These are phyloP conservation scores for Rhinolophus ferrumequinum DNA, from an alignment of 2,113 vertebrate genomes.

Conservation along the genomic window DNA sequence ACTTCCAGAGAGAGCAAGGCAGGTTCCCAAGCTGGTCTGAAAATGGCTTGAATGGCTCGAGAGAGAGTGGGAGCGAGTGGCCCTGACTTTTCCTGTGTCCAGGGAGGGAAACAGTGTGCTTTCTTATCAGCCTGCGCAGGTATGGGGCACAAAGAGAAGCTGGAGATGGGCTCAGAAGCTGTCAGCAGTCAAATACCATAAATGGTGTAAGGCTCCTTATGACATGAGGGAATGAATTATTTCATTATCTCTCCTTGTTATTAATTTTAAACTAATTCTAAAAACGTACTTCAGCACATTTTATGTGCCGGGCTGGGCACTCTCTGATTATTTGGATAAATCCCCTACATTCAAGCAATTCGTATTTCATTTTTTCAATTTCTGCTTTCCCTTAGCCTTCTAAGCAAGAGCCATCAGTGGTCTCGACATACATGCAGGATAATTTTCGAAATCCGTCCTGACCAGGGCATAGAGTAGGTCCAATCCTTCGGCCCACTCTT, in stretches of 20 bases:
- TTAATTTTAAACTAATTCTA: neutral
- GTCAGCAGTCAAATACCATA: neutral
- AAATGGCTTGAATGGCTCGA: neutral
- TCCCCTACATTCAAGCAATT: neutral
- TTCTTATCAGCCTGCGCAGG: neutral
- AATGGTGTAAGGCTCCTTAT: neutral
- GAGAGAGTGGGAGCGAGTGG: neutral
- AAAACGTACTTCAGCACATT: neutral
- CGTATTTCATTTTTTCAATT: neutral
- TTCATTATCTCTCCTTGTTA: neutral
- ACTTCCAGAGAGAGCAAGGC: neutral
- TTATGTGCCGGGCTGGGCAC: neutral
- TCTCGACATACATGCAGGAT: neutral
- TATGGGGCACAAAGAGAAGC: neutral
- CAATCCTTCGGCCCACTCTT: neutral
- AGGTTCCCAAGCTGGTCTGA: neutral
- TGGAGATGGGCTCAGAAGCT: neutral
- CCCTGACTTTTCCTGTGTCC: neutral
- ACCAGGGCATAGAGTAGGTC: neutral
- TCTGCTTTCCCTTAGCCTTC: neutral
- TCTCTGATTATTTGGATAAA: neutral
- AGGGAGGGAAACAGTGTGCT: neutral
- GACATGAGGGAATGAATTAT: neutral
- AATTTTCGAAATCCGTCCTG: neutral
- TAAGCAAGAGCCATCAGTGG: neutral